Conservation (phyloP, 2,888 invertebrate species). For the Dynastes grantii region DNA sequence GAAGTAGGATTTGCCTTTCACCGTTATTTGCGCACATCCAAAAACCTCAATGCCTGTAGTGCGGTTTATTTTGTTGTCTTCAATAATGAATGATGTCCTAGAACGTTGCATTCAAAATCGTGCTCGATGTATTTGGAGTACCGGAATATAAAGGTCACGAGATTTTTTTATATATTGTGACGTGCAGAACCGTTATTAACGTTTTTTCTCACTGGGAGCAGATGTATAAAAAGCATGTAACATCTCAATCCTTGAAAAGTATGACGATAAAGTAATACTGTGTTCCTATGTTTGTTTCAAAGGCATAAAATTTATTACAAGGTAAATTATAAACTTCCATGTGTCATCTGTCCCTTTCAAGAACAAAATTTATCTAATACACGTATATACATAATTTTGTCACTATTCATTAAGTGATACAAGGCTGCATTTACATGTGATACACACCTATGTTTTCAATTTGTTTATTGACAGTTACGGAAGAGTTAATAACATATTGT, state of each 20-base stretch:
- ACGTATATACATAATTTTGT: constrained; percentile 12
- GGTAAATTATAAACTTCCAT: not conserved
- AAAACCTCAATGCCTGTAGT: not conserved
- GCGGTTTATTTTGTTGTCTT: constrained; percentile 8
- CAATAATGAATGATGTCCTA: not conserved
- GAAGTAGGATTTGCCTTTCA: constrained; percentile 29
- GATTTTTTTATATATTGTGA: not conserved
- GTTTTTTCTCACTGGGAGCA: not conserved
- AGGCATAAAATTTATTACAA: no score
- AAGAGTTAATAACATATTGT: constrained; percentile 12
- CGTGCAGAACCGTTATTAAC: not conserved
- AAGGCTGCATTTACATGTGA: constrained; percentile 29
- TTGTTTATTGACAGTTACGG: constrained; percentile 10
- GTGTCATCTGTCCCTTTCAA: constrained; percentile 7
- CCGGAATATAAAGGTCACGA: constrained; percentile 31
- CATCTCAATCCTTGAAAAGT: no score
- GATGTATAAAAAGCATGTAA: no score
- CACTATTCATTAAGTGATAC: constrained; percentile 37
- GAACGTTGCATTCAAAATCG: constrained; percentile 12
- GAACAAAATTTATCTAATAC: not conserved
- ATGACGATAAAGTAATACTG: no score
- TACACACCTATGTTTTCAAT: constrained; percentile 14
- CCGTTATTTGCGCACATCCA: constrained; percentile 2
- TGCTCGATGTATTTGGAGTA: constrained; percentile 17
- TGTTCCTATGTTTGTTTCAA: no score